A percentile compares a stretch with the other conserved stretches of the same genome.
Evolutionary conservation across 2,797 vertebrate genomes (phyloP).

Genomic region (Acrocephalus scirpaceus): DNA sequence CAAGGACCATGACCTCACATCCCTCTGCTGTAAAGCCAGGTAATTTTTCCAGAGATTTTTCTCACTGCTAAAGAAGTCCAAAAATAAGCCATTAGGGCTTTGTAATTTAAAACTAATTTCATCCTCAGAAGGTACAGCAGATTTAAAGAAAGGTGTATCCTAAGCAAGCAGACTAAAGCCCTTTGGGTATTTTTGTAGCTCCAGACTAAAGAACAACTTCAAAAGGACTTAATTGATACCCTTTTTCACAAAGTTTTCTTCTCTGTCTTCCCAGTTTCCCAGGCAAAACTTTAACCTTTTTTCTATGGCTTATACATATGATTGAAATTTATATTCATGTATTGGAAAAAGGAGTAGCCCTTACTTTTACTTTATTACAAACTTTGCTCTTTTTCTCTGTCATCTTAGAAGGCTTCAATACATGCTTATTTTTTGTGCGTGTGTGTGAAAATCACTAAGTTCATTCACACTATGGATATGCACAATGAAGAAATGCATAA

Average conservation of each 20-base stretch:
- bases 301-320: background rate
- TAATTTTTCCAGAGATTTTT: background rate
- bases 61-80: background rate
- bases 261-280: background rate
- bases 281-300: background rate
- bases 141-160: background rate
- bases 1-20: background rate
- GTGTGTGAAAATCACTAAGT: background rate
- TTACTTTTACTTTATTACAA: background rate
- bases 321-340: background rate
- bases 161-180: background rate
- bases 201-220: constrained; percentile 9
- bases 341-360: background rate
- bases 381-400: background rate
- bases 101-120: constrained; percentile 4
- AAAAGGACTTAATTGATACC: background rate
- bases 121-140: background rate
- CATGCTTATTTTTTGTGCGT: background rate
- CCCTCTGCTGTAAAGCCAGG: background rate
- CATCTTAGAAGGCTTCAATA: background rate
- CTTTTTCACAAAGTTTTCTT: background rate
- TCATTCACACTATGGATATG: background rate
- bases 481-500: background rate
- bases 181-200: background rate
- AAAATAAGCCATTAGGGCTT: background rate